Evolutionary conservation across 2,797 vertebrate genomes (phyloP), one percentile per base, ranked within the genome.

Genomic region (Periophthalmus magnuspinnatus): DNA sequence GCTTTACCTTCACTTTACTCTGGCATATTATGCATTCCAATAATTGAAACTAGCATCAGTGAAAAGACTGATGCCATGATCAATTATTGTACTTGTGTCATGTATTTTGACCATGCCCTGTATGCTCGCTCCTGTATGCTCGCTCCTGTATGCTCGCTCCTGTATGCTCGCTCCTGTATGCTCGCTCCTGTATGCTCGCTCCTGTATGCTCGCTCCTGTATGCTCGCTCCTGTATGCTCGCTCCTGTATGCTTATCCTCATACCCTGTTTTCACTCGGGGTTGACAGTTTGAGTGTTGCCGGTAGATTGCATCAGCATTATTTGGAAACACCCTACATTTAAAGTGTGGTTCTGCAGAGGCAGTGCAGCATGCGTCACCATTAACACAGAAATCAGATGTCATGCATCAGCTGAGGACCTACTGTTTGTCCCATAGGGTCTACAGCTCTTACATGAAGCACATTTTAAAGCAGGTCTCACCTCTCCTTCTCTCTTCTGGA

Each of bases 401-500:
- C 50, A 55, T 66, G 50, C 48, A 38, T 19, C 19, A 41, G 36
- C 32, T 22, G 8, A n/a, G 33, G 57, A n/a, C 17, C 33, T 32
- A 16, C 13, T 60, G 47, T 21, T 11, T n/a, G 0, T 8, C 22
- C 28, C 45, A 57, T 5, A 6, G 14, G 56, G 6, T 17, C 33
- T 5, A 0, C 21, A 0, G 57, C 19, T 24, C 32, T 28, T 28
- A 28, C 28, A 28, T 28, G 28, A 28, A 24, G 36, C 36, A 8
- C 36, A 45, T 45, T n/a, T 0, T 14, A 47, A 4, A 3, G 34
- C 5, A 41, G 0, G 5, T 9, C 89, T 83, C 72, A 91, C 90
- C 88, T 99, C 97, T 0, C 95, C 95, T 79, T 99, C 97, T 22
- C 97, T 92, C 89, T 96, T 96, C 89, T 97, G 96, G 83, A 98